phyloP scores from a whole-genome alignment of 2,888 invertebrate genomes.

The Griposia aprilina region DNA sequence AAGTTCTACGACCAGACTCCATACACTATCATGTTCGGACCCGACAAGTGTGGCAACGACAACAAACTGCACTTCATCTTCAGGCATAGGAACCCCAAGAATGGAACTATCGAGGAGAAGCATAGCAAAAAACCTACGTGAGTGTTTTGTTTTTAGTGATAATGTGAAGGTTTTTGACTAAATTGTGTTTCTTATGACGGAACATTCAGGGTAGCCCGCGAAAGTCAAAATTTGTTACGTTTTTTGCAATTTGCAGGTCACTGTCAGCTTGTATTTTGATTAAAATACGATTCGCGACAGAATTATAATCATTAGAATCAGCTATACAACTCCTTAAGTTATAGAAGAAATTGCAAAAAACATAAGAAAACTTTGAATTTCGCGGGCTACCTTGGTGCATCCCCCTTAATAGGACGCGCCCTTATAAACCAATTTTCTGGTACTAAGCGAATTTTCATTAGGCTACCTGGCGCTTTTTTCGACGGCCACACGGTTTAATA shows the following conservation, averaged over 20 bases:
- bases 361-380: too few relatives aligned
- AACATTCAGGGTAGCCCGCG: too few relatives aligned
- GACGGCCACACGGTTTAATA: neutral
- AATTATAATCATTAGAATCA: too few relatives aligned
- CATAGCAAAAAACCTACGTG: slow-evolving; percentile 97
- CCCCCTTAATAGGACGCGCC: too few relatives aligned
- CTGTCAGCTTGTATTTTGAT: too few relatives aligned
- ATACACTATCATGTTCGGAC: slow-evolving; percentile 99
- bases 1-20: slow-evolving; percentile 98
- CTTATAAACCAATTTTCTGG: neutral
- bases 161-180: neutral
- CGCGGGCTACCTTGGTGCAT: too few relatives aligned
- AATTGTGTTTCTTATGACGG: neutral
- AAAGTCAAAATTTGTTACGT: too few relatives aligned
- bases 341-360: too few relatives aligned
- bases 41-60: slow-evolving; percentile 99
- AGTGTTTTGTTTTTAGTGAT: slow-evolving; percentile 62
- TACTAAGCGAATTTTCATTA: neutral
- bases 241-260: too few relatives aligned
- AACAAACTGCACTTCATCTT: slow-evolving; percentile 98
- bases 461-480: neutral
- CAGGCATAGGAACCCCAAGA: slow-evolving; percentile 98
- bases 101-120: slow-evolving; percentile 97
- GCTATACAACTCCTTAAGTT: too few relatives aligned
- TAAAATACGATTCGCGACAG: too few relatives aligned